Evolutionary conservation across 1,140 invertebrate genomes (phyloP).

Genomic region (Procambarus virginalis): DNA sequence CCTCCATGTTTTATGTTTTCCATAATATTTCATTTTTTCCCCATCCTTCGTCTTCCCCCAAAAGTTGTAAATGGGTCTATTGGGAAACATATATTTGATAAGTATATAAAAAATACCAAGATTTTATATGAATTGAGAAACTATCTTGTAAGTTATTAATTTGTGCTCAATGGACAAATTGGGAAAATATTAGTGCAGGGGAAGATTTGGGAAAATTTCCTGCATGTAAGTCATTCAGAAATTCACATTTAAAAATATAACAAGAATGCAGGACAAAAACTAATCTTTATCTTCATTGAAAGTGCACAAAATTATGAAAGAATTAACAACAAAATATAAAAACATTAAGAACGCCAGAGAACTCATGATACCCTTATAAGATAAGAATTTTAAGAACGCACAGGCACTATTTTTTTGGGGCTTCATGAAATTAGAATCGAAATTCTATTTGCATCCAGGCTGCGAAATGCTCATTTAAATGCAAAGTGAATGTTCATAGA

Average conservation of each 20-base stretch:
- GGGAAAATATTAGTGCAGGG: slow-evolving; percentile 1
- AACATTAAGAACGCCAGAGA: not conserved
- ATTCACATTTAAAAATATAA: not conserved
- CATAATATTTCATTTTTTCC: slow-evolving; percentile 67
- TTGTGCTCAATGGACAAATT: not conserved
- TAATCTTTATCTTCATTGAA: no score
- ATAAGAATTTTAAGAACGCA: not conserved
- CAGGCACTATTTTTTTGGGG: not conserved
- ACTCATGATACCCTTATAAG: not conserved
- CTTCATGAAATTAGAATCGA: not conserved
- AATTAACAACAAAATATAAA: no score
- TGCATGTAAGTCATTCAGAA: not conserved
- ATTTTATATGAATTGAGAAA: slow-evolving; percentile 9
- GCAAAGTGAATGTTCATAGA: no score
- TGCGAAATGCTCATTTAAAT: no score
- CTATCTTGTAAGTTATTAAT: slow-evolving; percentile 19
- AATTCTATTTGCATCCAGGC: not conserved
- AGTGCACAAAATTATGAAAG: no score
- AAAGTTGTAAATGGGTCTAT: slow-evolving; percentile 65
- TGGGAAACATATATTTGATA: slow-evolving; percentile 63
- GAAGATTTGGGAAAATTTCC: not conserved
- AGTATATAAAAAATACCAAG: not conserved
- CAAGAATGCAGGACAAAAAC: no score
- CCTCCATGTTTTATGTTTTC: slow-evolving; percentile 66
- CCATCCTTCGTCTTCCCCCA: slow-evolving; percentile 23